A percentile compares a stretch with the other conserved stretches of the same genome.
Evolutionary conservation across 2,797 vertebrate species (phyloP).

Genomic region (Dicrostonyx torquatus): DNA sequence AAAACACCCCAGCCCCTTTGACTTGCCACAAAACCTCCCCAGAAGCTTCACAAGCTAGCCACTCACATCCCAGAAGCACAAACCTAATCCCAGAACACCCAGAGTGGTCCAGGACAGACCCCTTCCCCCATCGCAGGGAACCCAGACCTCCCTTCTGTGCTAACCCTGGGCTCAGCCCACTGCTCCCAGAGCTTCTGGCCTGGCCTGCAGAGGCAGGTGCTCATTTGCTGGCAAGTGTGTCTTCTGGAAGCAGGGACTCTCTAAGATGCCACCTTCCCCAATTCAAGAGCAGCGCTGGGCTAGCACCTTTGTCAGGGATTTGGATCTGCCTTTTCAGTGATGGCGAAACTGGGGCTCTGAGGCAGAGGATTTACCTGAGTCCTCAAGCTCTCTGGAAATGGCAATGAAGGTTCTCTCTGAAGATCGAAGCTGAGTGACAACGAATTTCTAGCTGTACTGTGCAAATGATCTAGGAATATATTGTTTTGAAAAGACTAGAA

Average conservation of each 20-base stretch:
- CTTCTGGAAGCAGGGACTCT: not conserved
- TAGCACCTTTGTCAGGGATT: fast-evolving
- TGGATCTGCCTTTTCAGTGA: not conserved
- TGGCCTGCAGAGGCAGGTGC: not conserved
- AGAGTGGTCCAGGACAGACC: not conserved
- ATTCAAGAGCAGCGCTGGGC: no score
- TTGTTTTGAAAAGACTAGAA: not conserved
- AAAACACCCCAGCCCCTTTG: constrained; percentile 53
- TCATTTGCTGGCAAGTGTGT: not conserved
- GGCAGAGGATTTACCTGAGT: not conserved
- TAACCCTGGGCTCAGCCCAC: not conserved
- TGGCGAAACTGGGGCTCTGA: not conserved
- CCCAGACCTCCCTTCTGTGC: not conserved
- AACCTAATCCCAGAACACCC: constrained; percentile 4
- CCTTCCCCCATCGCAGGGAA: not conserved
- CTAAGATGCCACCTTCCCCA: not conserved
- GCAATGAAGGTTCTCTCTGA: constrained; percentile 9
- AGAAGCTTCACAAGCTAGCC: not conserved
- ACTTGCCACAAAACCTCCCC: constrained; percentile 32
- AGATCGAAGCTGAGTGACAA: constrained; percentile 12
- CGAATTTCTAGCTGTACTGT: constrained; percentile 20
- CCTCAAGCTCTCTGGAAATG: not conserved
- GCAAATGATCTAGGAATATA: not conserved
- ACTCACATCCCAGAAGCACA: not conserved
- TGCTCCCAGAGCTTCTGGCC: not conserved